Conservation (phyloP, 2,113 vertebrate species). For the Fukomys damarensis region DNA sequence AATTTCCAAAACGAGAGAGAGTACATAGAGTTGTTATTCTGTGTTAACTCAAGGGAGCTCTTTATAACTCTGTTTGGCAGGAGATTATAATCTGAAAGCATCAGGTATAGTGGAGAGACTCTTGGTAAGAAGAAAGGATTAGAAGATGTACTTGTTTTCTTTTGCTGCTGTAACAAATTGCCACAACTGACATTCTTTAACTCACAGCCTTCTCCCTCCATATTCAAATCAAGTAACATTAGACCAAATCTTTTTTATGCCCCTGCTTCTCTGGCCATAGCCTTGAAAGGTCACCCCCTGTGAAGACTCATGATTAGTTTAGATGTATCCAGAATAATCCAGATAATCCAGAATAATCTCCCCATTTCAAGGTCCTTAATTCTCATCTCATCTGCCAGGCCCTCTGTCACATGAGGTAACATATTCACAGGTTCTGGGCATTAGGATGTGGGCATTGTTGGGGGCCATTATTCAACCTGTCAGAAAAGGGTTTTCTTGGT, state of each 20-base stretch:
- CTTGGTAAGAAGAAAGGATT: neutral
- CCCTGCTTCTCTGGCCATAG: neutral
- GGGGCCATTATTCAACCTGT: neutral
- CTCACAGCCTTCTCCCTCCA: neutral
- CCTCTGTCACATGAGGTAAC: neutral
- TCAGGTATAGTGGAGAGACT: neutral
- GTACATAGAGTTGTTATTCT: neutral
- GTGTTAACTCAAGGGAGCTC: neutral
- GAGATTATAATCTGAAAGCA: neutral
- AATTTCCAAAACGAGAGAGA: neutral
- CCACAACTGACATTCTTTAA: neutral
- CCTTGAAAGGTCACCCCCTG: neutral
- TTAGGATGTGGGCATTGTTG: neutral
- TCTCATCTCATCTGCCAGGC: neutral
- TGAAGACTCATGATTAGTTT: neutral
- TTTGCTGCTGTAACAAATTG: neutral
- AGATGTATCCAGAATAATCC: neutral
- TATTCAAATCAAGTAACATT: neutral
- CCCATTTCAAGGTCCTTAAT: neutral
- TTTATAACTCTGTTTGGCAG: neutral
- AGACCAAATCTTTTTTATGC: neutral
- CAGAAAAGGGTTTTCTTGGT: neutral
- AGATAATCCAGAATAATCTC: neutral
- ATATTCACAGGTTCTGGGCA: neutral
- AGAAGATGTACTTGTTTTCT: neutral